phyloP scores from a whole-genome alignment of 2,797 vertebrate genomes.

The Steatocranus sp. region DNA sequence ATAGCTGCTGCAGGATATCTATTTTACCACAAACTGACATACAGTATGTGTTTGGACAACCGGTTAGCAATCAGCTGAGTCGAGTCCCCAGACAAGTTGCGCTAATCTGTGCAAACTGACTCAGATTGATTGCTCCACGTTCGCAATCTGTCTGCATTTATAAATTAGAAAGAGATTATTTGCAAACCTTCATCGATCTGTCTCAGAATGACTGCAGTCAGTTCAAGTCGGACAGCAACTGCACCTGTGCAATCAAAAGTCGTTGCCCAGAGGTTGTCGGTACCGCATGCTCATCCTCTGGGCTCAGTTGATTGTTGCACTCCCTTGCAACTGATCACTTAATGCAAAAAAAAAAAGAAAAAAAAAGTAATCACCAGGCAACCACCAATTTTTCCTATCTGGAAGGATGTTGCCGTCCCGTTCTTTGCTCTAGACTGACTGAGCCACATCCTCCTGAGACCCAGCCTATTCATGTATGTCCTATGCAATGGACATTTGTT shows the following conservation, averaged over 20 bases:
- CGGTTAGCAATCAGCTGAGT: background rate
- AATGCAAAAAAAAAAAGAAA: background rate
- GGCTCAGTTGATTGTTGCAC: background rate
- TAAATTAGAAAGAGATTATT: background rate
- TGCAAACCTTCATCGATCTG: background rate
- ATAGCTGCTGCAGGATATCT: background rate
- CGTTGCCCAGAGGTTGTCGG: background rate
- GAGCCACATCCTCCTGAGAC: background rate
- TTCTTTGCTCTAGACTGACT: background rate
- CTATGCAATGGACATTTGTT: background rate
- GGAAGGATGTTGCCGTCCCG: background rate
- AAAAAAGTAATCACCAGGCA: background rate
- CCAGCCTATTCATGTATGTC: background rate
- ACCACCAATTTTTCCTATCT: background rate
- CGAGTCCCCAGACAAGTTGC: background rate
- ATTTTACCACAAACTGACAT: background rate
- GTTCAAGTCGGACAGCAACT: rapidly evolving
- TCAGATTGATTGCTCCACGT: background rate
- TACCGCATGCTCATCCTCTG: background rate
- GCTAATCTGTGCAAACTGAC: background rate
- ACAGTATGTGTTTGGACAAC: background rate
- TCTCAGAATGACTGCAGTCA: background rate
- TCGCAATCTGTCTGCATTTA: rapidly evolving
- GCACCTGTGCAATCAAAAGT: background rate
- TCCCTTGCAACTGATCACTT: background rate